Percentiles rank a stretch among this genome's conserved stretches.
phyloP scores from a whole-genome alignment of 2,888 invertebrate genomes.

The Mimachlamys varia region DNA sequence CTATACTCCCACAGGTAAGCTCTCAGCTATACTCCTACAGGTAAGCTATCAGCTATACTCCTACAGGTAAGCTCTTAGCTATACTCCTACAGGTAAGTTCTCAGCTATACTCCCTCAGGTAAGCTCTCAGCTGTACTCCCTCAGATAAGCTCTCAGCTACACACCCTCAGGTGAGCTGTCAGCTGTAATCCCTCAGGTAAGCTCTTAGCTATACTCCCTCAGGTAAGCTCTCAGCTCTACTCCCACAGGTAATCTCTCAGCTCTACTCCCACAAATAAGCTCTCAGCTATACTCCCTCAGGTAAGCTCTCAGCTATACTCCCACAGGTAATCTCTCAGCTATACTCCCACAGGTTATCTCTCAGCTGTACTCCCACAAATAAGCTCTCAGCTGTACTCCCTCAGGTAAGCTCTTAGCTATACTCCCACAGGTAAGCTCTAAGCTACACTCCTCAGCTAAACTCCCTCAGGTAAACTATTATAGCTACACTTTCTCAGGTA shows the following conservation, averaged over 20 bases:
- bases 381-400: neutral
- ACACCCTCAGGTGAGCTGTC: neutral
- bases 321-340: neutral
- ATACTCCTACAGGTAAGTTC: neutral
- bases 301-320: neutral
- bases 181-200: neutral
- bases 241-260: neutral
- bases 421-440: neutral
- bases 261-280: neutral
- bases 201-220: neutral
- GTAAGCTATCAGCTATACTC: neutral
- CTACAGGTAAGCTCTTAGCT: neutral
- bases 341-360: neutral
- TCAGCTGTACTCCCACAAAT: neutral
- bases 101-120: neutral
- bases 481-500: neutral
- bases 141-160: neutral
- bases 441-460: neutral
- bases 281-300: neutral
- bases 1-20: constrained; percentile 6
- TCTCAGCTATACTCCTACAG: neutral
- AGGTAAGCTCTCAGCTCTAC: neutral
- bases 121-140: neutral
- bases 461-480: neutral
- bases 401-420: constrained; percentile 1